phyloP scores from a whole-genome alignment of 2,888 invertebrate genomes.

The Hirtodrosophila duncani region DNA sequence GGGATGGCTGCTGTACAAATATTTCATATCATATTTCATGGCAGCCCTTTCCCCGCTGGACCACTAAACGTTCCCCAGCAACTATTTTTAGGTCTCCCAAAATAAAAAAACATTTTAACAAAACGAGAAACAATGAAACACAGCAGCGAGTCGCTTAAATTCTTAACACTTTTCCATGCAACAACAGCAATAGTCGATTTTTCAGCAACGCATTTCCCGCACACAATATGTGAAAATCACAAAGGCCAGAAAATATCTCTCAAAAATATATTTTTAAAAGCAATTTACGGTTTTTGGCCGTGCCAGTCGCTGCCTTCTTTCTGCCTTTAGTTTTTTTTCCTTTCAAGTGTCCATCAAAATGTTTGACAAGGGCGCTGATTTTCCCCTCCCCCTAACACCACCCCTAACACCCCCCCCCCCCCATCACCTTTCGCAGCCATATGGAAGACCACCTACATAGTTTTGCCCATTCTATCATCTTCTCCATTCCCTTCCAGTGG shows the following conservation, averaged over 20 bases:
- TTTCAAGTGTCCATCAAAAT: conserved; percentile 70
- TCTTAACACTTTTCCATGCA: too few species aligned
- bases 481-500: background rate
- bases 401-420: background rate
- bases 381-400: conserved; percentile 4
- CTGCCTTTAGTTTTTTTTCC: conserved; percentile 11
- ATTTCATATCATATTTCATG: conserved; percentile 27
- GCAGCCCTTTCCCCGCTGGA: too few species aligned
- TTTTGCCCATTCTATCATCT: background rate
- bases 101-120: too few species aligned
- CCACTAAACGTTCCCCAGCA: too few species aligned
- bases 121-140: too few species aligned
- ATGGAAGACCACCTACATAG: conserved; percentile 3
- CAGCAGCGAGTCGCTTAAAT: too few species aligned
- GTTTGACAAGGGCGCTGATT: conserved; percentile 70
- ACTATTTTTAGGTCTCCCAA: too few species aligned
- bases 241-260: background rate
- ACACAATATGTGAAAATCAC: too few species aligned
- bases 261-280: conserved; percentile 48
- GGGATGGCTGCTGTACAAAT: background rate
- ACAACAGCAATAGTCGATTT: too few species aligned
- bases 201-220: too few species aligned
- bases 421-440: background rate
- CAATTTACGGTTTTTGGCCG: conserved; percentile 53
- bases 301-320: conserved; percentile 38